Evolutionary conservation across 2,888 invertebrate genomes (phyloP), one percentile per base, ranked within the genome.

Genomic region (Acanthosepion lycidas): DNA sequence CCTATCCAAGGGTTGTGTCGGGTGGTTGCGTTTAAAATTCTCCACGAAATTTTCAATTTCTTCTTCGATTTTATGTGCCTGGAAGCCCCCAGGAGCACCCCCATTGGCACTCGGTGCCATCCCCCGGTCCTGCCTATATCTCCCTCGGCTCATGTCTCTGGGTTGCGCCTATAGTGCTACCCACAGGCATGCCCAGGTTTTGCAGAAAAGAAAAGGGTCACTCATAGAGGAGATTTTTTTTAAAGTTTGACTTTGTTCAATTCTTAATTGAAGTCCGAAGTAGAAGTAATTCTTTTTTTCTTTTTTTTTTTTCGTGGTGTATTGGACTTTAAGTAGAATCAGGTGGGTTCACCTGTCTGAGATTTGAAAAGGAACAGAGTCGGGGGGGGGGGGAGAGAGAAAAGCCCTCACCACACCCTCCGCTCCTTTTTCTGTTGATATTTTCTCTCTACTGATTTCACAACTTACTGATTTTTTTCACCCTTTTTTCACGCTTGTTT

Each of bases 31-130:
- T 94, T 96, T 96, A 95, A 97, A 97, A 94, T 96, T 96, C 95
- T 97, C 96, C 91, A 97, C 96, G 95, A 97, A 97, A 92, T 95
- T 96, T 95, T 96, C 96, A 94, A 97, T 97, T 94, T 96, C 96
- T 94, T 96, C 96, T 95, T 97, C 97, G 91, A 97, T 96, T 95
- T 96, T 95, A 94, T 95, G 95, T 95, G 95, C 95, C 94, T 94
- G 94, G 94, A 94, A 94, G 94, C 94, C 64, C 93, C 93, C 93
- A n/a, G 93, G 53, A 53, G 49, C 93, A 93, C 93, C 53, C 49
- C 93, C 93, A 93, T 53, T 93, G 49, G 93, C 93, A 53, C 93
- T 93, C 93, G 93, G 53, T 53, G 93, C 51, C 59, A 64, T 48
- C 64, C 64, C 59, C 64, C 64, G 53, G 59, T 94, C 59, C 48